Base-by-base conservation (phyloP, 2,888 invertebrate genomes). In the Tetranychus truncatus region DNA sequence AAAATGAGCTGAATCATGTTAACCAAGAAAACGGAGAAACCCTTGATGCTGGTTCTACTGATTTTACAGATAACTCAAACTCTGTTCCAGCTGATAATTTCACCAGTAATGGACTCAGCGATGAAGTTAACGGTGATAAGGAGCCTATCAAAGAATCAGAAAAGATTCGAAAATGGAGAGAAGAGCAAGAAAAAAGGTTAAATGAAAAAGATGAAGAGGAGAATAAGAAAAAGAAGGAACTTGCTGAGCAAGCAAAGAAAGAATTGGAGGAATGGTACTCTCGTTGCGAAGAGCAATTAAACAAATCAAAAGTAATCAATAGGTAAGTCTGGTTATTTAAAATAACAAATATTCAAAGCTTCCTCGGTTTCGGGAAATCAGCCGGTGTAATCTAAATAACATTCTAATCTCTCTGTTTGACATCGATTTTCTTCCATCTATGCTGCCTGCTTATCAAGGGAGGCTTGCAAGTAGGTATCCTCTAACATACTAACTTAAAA, bases 191-290 rank as follows among this genome's bases (percentile, higher is more conserved):
- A 81, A 85, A 88, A 78, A 87, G 92, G 80, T 84, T 95, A 73
- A 91, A 92, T 84, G 88, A 91, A 80, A 95, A 95, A 87, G 95
- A 95, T 86, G 88, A 88, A 78, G 90, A 91, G 81, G 92, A 94
- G 84, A 91, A 95, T 82, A 88, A 87, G 79, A 92, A 92, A 83
- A 93, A 90, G 81, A 88, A 89, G 77, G 96, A 97, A 82, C 88
- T 93, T 87, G 86, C 89, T 78, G 89, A 89, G 82, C 88, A 89
- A 78, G 97, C 97, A 0, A 92, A 90, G 81, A 92, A 93, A 81
- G 97, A 99, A 84, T 84, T 99, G 18, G 95, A 95, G 81, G 97
- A 99, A 82, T 99, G 97, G 97, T 94, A 99, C 83, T 91, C 90
- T 81, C 92, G 92, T 82, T 94, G 96, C 80, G 91, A 91, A 77